Conservation (phyloP, 30 jellyfish, hydroid and myxozoan genomes). For the Cassiopea andromeda region DNA sequence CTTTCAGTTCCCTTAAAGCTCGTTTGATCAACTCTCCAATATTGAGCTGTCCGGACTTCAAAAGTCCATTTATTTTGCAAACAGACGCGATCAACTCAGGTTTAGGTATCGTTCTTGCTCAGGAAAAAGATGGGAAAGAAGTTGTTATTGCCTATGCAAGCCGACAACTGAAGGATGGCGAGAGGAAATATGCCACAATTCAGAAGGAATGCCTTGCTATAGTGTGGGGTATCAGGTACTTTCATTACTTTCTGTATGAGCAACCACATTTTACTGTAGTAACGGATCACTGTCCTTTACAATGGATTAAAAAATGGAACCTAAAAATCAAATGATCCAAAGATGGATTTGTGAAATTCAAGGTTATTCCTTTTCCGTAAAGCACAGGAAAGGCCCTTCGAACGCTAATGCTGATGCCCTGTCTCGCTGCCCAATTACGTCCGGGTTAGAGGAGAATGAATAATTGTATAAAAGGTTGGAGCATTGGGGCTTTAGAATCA, state of each 20-base stretch:
- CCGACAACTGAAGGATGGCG: slow-evolving; percentile 21
- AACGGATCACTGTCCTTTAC: slow-evolving; percentile 51
- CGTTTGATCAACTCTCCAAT: slow-evolving; percentile 22
- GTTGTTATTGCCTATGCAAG: slow-evolving; percentile 60
- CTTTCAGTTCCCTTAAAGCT: background rate
- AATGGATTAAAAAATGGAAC: background rate
- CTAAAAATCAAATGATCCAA: background rate
- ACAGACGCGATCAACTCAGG: slow-evolving; percentile 63
- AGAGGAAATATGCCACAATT: background rate
- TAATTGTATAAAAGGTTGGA: background rate
- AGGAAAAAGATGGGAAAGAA: slow-evolving; percentile 31
- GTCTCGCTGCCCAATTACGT: slow-evolving; percentile 9
- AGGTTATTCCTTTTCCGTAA: background rate
- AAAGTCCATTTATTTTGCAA: slow-evolving; percentile 20
- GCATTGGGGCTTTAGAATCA: background rate
- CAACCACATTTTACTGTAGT: slow-evolving; percentile 5
- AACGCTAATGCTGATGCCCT: slow-evolving; percentile 43
- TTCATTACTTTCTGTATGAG: slow-evolving; percentile 20
- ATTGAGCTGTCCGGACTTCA: slow-evolving; percentile 49
- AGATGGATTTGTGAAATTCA: slow-evolving; percentile 43
- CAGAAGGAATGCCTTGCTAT: background rate
- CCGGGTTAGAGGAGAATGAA: background rate
- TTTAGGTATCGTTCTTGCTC: slow-evolving; percentile 69
- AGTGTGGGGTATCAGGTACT: slow-evolving; percentile 19
- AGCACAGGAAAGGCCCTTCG: background rate